A percentile compares a stretch with the other conserved stretches of the same genome.
Conservation (phyloP, 2,888 invertebrate genomes). For the Drosophila lacicola region DNA sequence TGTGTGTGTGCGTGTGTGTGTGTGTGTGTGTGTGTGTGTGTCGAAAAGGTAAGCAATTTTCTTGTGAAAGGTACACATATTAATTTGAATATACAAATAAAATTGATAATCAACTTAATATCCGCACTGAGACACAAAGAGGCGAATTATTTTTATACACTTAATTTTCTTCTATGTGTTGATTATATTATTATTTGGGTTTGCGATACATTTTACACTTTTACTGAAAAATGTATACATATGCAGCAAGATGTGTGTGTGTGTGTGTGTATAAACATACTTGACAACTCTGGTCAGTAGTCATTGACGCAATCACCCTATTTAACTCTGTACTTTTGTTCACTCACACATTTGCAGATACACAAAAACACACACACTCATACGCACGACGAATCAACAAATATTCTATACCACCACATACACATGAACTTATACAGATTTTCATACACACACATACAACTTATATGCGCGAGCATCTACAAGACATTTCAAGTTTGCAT, state of each 20-base stretch:
- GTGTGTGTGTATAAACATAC: conserved; percentile 24
- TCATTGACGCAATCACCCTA: conserved; percentile 79
- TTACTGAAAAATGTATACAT: conserved; percentile 7
- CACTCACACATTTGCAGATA: conserved; percentile 30
- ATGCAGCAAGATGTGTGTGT: conserved; percentile 1
- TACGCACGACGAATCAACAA: conserved; percentile 27
- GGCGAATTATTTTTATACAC: background rate
- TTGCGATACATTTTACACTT: background rate
- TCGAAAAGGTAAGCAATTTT: too few species aligned
- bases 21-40: too few species aligned
- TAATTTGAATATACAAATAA: too few species aligned
- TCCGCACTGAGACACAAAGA: too few species aligned
- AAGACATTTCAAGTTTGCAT: background rate
- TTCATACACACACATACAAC: conserved; percentile 3
- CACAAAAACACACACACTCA: conserved; percentile 29
- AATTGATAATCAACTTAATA: too few species aligned
- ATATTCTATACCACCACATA: conserved; percentile 10
- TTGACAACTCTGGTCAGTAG: conserved; percentile 71
- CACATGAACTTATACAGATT: conserved; percentile 3
- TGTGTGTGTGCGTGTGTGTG: too few species aligned
- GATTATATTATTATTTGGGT: background rate
- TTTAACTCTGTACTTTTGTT: conserved; percentile 63
- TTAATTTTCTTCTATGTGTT: background rate
- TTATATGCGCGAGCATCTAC: background rate
- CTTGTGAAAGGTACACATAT: too few species aligned